phyloP scores from a whole-genome alignment of 2,113 vertebrate genomes.

The Semnornis frantzii region DNA sequence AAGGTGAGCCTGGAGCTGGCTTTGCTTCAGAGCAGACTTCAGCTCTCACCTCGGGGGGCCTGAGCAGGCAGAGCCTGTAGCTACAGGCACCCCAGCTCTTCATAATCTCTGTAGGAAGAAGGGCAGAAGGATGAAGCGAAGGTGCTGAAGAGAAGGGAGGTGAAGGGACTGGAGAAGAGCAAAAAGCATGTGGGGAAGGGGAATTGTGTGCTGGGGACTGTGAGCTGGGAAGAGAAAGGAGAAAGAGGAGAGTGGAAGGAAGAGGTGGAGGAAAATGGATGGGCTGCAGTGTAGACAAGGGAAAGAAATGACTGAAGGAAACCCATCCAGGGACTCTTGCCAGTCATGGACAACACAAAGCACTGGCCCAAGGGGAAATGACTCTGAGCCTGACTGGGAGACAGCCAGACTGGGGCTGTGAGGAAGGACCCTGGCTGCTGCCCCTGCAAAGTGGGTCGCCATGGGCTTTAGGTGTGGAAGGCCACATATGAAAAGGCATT shows the following conservation, averaged over 20 bases:
- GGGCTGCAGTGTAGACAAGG: neutral
- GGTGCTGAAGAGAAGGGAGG: neutral
- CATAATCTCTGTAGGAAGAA: neutral
- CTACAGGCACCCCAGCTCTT: neutral
- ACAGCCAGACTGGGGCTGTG: neutral
- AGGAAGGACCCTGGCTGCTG: slow-evolving; percentile 35
- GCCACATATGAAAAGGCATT: slow-evolving; percentile 50
- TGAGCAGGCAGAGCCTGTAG: neutral
- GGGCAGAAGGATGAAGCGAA: neutral
- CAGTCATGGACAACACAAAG: slow-evolving; percentile 36
- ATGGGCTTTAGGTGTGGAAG: slow-evolving; percentile 58
- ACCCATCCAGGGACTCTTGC: slow-evolving; percentile 1
- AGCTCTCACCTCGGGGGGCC: neutral
- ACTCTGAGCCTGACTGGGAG: neutral
- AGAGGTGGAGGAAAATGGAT: neutral
- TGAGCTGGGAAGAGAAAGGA: slow-evolving; percentile 29
- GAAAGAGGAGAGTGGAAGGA: neutral
- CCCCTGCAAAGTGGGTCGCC: slow-evolving; percentile 46
- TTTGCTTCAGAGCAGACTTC: neutral
- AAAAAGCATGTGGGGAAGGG: neutral
- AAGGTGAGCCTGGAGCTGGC: neutral
- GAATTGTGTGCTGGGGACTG: neutral
- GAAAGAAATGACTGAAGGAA: slow-evolving; percentile 28
- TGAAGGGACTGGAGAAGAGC: neutral
- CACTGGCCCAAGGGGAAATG: neutral